Evolutionary conservation across 2,888 invertebrate genomes (phyloP).

Genomic region (Lysandra coridon): DNA sequence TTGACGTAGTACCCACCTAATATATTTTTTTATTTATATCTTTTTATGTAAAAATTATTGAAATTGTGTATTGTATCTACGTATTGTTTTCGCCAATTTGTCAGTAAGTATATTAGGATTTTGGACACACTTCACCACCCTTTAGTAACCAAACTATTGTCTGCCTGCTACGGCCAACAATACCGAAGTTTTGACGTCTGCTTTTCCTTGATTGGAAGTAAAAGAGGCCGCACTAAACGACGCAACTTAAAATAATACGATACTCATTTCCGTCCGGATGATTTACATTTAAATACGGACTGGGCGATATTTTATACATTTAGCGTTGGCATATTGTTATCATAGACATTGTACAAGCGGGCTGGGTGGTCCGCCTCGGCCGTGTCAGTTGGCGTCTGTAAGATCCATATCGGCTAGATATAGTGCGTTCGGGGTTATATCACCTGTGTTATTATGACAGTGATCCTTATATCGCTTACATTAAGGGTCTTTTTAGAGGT

Average conservation of each 20-base stretch:
- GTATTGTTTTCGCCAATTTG: neutral
- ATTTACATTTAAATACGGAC: conserved; percentile 20
- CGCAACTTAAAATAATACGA: neutral
- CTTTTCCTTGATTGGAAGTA: conserved; percentile 5
- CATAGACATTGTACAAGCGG: conserved; percentile 20
- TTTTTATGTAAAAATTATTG: neutral
- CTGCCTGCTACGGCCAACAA: neutral
- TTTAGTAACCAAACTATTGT: conserved; percentile 1
- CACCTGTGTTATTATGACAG: neutral
- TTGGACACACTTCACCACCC: neutral
- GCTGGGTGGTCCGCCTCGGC: conserved; percentile 28
- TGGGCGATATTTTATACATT: conserved; percentile 16
- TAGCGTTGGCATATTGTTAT: conserved; percentile 15
- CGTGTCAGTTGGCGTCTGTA: conserved; percentile 50
- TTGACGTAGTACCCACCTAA: neutral
- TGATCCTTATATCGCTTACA: neutral
- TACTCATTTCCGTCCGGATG: conserved; percentile 6
- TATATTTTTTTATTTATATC: neutral
- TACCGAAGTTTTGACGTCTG: neutral
- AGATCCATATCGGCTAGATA: conserved; percentile 74
- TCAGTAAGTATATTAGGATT: neutral
- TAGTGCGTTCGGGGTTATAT: neutral
- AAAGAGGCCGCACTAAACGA: neutral
- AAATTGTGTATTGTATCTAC: no score
- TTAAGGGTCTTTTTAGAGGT: neutral